Percentiles rank a stretch among this genome's conserved stretches.
Conservation (phyloP, 2,888 invertebrate species). For the Diaprepes abbreviatus region DNA sequence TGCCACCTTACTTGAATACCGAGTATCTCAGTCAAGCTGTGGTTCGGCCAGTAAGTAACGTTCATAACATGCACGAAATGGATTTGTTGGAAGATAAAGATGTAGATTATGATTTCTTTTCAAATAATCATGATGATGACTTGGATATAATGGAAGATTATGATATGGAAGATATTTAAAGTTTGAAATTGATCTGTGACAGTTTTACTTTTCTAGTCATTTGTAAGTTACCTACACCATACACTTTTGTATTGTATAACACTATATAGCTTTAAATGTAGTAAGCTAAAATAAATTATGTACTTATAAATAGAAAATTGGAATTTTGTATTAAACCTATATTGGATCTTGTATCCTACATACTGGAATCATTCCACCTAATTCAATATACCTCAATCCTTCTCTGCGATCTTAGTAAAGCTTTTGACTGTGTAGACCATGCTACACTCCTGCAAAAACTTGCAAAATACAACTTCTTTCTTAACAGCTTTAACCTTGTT, state of each 20-base stretch:
- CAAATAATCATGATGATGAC: conserved; percentile 51
- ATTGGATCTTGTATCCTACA: no score
- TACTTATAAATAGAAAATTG: neutral
- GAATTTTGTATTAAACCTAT: no score
- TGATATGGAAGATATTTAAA: conserved; percentile 63
- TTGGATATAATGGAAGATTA: conserved; percentile 60
- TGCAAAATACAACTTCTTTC: no score
- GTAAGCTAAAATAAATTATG: neutral
- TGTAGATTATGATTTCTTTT: conserved; percentile 62
- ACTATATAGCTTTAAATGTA: neutral
- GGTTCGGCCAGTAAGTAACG: conserved; percentile 61
- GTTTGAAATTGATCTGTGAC: conserved; percentile 13
- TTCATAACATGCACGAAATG: conserved; percentile 57
- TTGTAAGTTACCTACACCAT: conserved; percentile 8
- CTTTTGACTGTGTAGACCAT: no score
- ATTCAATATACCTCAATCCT: no score
- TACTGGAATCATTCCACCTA: no score
- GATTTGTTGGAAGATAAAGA: conserved; percentile 62
- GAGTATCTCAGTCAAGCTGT: conserved; percentile 71
- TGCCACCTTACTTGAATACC: conserved; percentile 82
- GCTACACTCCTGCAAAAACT: no score
- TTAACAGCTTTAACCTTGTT: no score
- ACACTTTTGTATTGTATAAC: conserved; percentile 1
- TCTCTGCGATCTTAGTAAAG: no score
- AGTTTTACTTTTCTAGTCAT: neutral